Conservation (phyloP, 2,113 vertebrate species). For the Emberiza fucata region DNA sequence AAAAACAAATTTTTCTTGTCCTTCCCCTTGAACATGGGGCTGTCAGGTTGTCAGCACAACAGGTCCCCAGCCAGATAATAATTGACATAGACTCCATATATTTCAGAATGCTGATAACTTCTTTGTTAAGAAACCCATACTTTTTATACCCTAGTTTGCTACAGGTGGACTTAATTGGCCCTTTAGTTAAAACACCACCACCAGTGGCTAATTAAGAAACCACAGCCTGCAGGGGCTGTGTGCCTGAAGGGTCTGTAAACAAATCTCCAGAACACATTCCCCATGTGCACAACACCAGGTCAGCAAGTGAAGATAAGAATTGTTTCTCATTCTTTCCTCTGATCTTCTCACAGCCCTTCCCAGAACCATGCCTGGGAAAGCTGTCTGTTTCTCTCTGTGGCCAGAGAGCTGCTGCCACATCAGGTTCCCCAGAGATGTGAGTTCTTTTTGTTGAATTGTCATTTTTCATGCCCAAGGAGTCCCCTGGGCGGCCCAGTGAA, state of each 20-base stretch:
- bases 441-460: neutral
- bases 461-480: slow-evolving; percentile 56
- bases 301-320: neutral
- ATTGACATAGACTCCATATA: neutral
- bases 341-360: neutral
- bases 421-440: neutral
- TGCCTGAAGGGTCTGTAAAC: neutral
- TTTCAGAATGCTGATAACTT: neutral
- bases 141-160: neutral
- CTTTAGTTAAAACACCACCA: neutral
- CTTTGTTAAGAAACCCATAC: neutral
- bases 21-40: neutral
- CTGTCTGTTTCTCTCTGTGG: neutral
- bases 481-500: slow-evolving; percentile 68
- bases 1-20: neutral
- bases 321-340: neutral
- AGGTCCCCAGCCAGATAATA: neutral
- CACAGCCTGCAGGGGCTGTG: too few species aligned
- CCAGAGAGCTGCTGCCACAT: neutral
- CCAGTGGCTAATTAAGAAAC: neutral
- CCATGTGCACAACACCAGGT: neutral
- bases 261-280: neutral
- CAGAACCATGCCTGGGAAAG: neutral
- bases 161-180: neutral
- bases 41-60: neutral